phyloP scores from a whole-genome alignment of 2,113 vertebrate species.

The Isichthys henryi region DNA sequence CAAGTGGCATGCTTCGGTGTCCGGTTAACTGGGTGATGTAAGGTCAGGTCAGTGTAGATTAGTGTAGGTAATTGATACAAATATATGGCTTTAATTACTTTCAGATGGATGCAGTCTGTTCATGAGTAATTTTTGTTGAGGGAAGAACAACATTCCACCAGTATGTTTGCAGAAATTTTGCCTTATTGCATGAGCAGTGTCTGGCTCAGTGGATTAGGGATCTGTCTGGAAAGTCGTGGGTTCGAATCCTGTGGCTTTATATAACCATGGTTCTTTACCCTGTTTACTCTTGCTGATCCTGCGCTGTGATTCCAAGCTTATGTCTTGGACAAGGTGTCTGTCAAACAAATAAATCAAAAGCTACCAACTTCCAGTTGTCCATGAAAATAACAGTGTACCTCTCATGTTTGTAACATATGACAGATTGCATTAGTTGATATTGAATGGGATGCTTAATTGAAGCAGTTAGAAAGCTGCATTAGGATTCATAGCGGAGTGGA shows the following conservation, averaged over 20 bases:
- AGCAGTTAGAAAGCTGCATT: background rate
- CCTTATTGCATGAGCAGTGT: background rate
- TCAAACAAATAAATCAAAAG: background rate
- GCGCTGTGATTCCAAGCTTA: background rate
- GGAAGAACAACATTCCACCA: background rate
- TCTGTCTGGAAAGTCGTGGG: background rate
- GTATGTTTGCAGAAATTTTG: background rate
- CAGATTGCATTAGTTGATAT: background rate
- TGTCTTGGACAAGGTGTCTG: background rate
- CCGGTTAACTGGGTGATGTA: background rate
- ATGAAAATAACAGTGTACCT: background rate
- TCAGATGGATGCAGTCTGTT: background rate
- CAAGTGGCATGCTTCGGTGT: background rate
- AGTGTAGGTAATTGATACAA: background rate
- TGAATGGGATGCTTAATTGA: background rate
- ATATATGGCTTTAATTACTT: background rate
- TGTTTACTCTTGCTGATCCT: background rate
- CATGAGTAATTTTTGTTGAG: background rate
- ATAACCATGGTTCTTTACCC: background rate
- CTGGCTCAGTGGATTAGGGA: background rate
- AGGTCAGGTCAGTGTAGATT: background rate
- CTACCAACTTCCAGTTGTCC: background rate
- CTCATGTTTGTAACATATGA: background rate
- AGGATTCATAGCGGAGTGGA: background rate
- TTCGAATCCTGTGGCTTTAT: background rate